These are phyloP conservation scores for Cariama cristata DNA, from an alignment of 2,113 vertebrate species.

Conservation along the genomic window DNA sequence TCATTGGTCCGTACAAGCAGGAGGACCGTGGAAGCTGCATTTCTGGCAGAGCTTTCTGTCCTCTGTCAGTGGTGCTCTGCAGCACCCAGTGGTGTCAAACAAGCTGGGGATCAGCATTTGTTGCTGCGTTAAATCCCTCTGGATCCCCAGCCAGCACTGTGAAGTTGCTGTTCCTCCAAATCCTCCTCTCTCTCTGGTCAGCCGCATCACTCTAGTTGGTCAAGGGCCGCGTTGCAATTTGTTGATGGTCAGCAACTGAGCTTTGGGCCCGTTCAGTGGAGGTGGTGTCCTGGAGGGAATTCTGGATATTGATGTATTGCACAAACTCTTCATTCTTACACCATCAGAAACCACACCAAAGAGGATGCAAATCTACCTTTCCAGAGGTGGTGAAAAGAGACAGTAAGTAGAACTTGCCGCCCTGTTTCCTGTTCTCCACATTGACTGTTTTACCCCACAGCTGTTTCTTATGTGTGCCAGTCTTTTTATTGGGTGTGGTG, in stretches of 20 bases:
- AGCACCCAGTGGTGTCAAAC: rapidly evolving
- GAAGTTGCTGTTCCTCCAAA: not conserved
- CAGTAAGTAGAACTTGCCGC: not conserved
- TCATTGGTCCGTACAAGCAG: not conserved
- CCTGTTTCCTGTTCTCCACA: not conserved
- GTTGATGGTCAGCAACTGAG: not conserved
- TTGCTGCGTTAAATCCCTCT: not conserved
- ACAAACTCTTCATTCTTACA: not conserved
- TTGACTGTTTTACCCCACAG: not conserved
- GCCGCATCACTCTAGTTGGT: rapidly evolving
- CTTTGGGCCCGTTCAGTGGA: not conserved
- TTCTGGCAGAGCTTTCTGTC: not conserved
- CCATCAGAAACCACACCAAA: not conserved
- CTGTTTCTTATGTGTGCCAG: not conserved
- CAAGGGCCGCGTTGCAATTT: rapidly evolving
- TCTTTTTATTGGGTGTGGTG: not conserved
- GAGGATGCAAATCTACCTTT: not conserved
- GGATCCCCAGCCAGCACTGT: not conserved
- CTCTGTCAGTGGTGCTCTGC: not conserved
- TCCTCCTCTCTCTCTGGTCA: not conserved
- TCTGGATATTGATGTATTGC: not conserved
- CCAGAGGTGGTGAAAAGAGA: not conserved
- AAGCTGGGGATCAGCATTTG: not conserved
- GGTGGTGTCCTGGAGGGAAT: rapidly evolving
- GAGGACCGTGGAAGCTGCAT: not conserved